Percentiles rank a stretch among this genome's conserved stretches.
These are phyloP conservation scores for Onychorhynchus coronatus DNA, from an alignment of 2,113 vertebrate genomes.

Conservation along the genomic window DNA sequence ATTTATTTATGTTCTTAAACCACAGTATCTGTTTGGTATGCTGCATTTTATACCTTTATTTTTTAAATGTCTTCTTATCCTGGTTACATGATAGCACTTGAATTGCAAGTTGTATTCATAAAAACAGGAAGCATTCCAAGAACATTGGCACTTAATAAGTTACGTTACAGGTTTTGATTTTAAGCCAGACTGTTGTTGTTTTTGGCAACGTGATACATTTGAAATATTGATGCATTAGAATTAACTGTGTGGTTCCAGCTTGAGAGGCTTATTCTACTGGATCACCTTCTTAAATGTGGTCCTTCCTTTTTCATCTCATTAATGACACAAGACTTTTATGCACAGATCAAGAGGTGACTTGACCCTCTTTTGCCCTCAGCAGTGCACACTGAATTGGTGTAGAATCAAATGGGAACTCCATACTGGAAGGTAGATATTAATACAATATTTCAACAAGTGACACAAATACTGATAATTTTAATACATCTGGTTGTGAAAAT, in stretches of 20 bases:
- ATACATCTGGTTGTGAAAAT: background rate
- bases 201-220: constrained; percentile 28
- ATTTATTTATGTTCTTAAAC: background rate
- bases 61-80: constrained; percentile 2
- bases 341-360: background rate
- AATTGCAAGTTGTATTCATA: background rate
- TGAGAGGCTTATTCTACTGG: background rate
- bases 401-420: background rate
- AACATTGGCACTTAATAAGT: background rate
- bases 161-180: constrained; percentile 12
- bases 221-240: constrained; percentile 23
- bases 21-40: background rate
- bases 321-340: background rate
- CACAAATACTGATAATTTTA: background rate
- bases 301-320: background rate
- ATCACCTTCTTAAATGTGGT: constrained; percentile 15
- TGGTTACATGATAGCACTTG: background rate
- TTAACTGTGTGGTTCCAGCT: background rate
- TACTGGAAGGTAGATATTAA: background rate
- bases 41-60: constrained; percentile 5
- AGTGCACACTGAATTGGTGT: background rate
- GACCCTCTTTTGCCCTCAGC: background rate
- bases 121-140: constrained; percentile 42
- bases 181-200: constrained; percentile 25
- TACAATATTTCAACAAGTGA: background rate